A percentile compares a stretch with the other conserved stretches of the same genome.
phyloP scores from a whole-genome alignment of 2,113 vertebrate genomes.

The Nycticebus coucang region DNA sequence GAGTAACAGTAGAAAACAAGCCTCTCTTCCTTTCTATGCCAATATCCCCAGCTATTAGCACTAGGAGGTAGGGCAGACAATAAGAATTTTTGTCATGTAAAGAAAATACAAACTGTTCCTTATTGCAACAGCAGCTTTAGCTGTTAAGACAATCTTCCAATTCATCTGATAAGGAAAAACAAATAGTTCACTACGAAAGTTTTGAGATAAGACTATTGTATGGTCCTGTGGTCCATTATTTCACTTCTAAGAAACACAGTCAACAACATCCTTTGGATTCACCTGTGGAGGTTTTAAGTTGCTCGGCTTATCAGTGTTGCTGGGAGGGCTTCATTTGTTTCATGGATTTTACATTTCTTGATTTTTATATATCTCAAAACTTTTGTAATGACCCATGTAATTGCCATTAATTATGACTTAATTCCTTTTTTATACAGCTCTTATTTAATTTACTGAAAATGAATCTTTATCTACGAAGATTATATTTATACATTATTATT shows the following conservation, averaged over 20 bases:
- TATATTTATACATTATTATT: neutral
- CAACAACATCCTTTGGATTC: too few species aligned
- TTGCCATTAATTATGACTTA: neutral
- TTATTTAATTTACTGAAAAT: neutral
- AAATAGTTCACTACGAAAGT: too few species aligned
- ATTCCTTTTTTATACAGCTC: neutral
- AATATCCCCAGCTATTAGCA: neutral
- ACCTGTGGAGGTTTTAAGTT: too few species aligned
- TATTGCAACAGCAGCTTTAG: neutral
- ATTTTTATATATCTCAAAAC: too few species aligned
- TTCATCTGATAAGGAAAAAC: constrained; percentile 9
- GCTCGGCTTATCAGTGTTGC: too few species aligned
- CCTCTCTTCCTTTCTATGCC: neutral
- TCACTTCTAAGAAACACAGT: too few species aligned
- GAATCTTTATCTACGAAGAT: constrained; percentile 18
- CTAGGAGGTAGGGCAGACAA: neutral
- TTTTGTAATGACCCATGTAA: neutral
- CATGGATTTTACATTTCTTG: too few species aligned
- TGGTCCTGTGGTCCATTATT: too few species aligned
- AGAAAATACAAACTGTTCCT: neutral
- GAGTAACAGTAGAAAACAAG: neutral
- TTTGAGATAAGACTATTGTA: too few species aligned
- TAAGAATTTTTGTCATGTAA: neutral
- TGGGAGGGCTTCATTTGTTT: too few species aligned
- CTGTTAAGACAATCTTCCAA: neutral